Conservation (phyloP, 2,888 invertebrate species). For the Eristalis tenax region DNA sequence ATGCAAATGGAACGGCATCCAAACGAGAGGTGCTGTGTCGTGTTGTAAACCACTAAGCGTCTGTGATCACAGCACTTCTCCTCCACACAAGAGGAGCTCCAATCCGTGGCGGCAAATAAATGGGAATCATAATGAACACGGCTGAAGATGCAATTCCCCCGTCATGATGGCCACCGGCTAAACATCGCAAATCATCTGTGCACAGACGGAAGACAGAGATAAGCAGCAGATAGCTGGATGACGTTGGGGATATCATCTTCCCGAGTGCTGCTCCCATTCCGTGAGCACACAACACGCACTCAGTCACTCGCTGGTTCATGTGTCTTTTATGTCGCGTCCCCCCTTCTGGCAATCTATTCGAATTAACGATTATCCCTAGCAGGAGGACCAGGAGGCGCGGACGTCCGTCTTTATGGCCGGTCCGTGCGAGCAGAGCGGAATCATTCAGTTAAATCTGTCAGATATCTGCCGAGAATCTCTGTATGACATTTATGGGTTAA, state of each 20-base stretch:
- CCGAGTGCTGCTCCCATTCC: conserved; percentile 43
- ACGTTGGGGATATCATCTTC: conserved; percentile 29
- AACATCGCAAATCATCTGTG: conserved; percentile 52
- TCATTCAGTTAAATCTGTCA: conserved; percentile 50
- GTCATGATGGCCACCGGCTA: conserved; percentile 51
- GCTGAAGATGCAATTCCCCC: conserved; percentile 44
- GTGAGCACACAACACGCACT: conserved; percentile 53
- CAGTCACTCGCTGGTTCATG: conserved; percentile 49
- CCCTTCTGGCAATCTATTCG: conserved; percentile 70
- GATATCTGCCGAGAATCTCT: conserved; percentile 55
- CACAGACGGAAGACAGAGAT: conserved; percentile 19
- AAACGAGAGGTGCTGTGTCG: background rate
- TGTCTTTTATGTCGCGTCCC: conserved; percentile 42
- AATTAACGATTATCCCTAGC: conserved; percentile 64
- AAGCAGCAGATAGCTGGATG: background rate
- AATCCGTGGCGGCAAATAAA: conserved; percentile 5
- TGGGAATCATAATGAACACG: conserved; percentile 30
- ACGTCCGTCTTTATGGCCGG: conserved; percentile 54
- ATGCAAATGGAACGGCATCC: no score
- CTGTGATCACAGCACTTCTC: background rate
- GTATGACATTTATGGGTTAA: conserved; percentile 51
- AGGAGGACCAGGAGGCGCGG: conserved; percentile 1
- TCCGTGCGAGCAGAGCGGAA: conserved; percentile 13
- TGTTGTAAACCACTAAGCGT: background rate
- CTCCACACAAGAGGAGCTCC: background rate